Evolutionary conservation across 2,797 vertebrate genomes (phyloP), one percentile per base, ranked within the genome.

Genomic region (Centroberyx gerrardi): DNA sequence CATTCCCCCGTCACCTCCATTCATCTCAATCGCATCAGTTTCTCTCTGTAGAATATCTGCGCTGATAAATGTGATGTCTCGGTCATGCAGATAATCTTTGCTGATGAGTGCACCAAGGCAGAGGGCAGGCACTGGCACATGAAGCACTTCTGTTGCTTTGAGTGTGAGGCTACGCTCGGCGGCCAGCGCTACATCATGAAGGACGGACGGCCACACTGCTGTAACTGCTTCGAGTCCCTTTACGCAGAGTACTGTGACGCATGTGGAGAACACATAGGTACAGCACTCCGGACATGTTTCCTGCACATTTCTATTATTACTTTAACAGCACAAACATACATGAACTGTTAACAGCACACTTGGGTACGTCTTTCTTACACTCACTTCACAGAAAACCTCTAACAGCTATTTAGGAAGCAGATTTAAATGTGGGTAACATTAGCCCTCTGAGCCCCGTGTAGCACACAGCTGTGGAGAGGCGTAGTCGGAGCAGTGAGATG

Each of bases 151-250:
- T 98, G 98, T 86, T 99, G 98, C 92, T 99, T 97, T 0, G 98
- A 99, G 91, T 99, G 98, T 0, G 97, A 97, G 92, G 97, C 97
- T 0, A 95, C 97, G 27, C 96, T 99, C 3, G 98, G 98, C 0
- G 98, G 98, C 9, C 98, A 99, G 93, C 96, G 98, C 72, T 99
- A 99, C 94, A 99, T 99, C 93, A 99, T 99, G 98, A 99, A 98
- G 92, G 98, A 99, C 0, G 98, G 97, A 12, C 92, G 96, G 52
- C 98, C 98, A 42, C 98, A 99, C 93, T 99, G 98, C 93, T 99
- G 98, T 94, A 96, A 96, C 95, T 99, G 98, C 94, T 99, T 99
- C 0, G 97, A 99, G 93, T 98, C 97, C 51, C 94, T 99, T 66
- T 99, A 98, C 0, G 97, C 98, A 0, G 98, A 99, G 84, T 99